These are phyloP conservation scores for Dryadula phaetusa DNA, from an alignment of 2,888 invertebrate genomes.

Conservation along the genomic window DNA sequence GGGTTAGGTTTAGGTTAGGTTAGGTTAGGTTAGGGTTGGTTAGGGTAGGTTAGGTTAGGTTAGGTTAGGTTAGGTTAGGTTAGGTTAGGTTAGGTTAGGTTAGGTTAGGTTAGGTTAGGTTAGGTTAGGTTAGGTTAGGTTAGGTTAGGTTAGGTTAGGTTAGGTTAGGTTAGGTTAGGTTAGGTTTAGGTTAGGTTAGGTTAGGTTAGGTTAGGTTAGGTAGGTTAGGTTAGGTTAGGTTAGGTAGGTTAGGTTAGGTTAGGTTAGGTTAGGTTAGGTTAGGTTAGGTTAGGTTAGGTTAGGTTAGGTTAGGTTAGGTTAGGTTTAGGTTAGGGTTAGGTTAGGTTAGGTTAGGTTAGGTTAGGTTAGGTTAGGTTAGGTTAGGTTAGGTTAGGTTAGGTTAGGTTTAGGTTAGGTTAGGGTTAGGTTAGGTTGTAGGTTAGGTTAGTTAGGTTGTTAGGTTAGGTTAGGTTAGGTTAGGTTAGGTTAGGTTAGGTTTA, in stretches of 20 bases:
- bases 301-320: constrained; percentile 38
- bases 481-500: constrained; percentile 37
- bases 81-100: constrained; percentile 24
- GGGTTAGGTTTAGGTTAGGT: constrained; percentile 14
- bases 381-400: constrained; percentile 38
- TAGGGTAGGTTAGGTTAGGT: constrained; percentile 34
- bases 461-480: constrained; percentile 48
- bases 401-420: constrained; percentile 43
- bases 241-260: constrained; percentile 35
- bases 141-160: constrained; percentile 23
- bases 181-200: constrained; percentile 32
- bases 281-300: constrained; percentile 36
- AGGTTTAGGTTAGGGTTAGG: constrained; percentile 28
- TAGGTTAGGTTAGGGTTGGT: no score
- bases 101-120: constrained; percentile 15
- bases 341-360: constrained; percentile 39
- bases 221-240: constrained; percentile 37
- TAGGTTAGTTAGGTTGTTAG: constrained; percentile 44
- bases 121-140: constrained; percentile 29
- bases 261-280: constrained; percentile 37
- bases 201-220: constrained; percentile 38
- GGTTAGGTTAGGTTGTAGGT: constrained; percentile 45
- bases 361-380: constrained; percentile 39
- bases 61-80: constrained; percentile 32
- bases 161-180: constrained; percentile 16